Conservation (phyloP, 2,113 vertebrate genomes). For the Mus spicilegus region DNA sequence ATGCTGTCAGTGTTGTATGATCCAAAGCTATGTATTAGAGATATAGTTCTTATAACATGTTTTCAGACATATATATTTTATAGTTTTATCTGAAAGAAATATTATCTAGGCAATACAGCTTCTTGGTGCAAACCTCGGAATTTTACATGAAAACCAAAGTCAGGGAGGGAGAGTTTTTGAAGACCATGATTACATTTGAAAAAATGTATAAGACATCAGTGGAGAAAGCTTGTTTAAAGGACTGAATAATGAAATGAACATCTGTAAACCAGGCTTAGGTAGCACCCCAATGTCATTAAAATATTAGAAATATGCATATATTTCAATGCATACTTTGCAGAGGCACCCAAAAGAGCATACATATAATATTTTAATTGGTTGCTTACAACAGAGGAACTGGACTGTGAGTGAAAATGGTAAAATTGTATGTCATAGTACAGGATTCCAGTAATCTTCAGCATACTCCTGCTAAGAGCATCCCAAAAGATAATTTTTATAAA, state of each 20-base stretch:
- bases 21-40: neutral
- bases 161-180: neutral
- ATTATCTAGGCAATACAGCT: neutral
- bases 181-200: neutral
- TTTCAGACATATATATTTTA: neutral
- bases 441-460: neutral
- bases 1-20: neutral
- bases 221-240: neutral
- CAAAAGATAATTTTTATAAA: neutral
- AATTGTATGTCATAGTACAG: neutral
- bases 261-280: neutral
- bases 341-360: neutral
- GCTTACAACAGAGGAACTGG: neutral
- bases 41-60: neutral
- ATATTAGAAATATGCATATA: slow-evolving; percentile 12
- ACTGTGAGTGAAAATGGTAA: neutral
- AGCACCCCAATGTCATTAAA: neutral
- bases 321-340: slow-evolving; percentile 30
- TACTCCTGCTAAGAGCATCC: no score
- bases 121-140: neutral
- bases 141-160: neutral
- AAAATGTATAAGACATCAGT: neutral
- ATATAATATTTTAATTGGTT: neutral
- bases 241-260: neutral
- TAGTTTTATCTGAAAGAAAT: neutral